phyloP scores from a whole-genome alignment of 2,113 vertebrate genomes.

The Barbus barbus region DNA sequence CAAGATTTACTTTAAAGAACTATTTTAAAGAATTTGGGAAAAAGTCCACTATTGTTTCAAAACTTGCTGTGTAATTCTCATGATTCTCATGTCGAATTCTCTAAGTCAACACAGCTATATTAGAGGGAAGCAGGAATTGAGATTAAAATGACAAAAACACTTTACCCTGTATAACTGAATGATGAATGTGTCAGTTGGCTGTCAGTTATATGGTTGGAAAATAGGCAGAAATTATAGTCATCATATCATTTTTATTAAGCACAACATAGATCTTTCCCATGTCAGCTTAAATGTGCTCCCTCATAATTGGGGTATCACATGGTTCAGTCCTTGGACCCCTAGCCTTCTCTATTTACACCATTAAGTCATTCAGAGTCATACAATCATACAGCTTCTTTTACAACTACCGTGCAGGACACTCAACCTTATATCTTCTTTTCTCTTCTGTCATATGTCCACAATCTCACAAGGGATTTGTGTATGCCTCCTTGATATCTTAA shows the following conservation, averaged over 20 bases:
- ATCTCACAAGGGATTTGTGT: neutral
- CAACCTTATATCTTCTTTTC: neutral
- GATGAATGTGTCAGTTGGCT: neutral
- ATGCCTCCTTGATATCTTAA: neutral
- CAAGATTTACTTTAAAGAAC: neutral
- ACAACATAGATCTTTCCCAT: neutral
- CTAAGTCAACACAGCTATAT: neutral
- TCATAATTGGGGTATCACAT: neutral
- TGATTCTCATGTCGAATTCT: too few relatives aligned
- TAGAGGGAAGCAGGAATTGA: neutral
- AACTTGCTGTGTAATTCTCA: neutral
- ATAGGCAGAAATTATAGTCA: neutral
- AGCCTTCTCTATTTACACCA: neutral
- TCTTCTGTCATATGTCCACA: neutral
- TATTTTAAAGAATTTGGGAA: slow-evolving; percentile 14
- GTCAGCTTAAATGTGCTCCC: neutral
- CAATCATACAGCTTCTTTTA: neutral
- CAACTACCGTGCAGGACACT: neutral
- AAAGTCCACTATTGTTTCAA: neutral
- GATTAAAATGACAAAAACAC: neutral
- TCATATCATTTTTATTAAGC: neutral
- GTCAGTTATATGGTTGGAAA: neutral
- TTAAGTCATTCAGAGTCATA: neutral
- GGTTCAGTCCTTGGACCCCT: neutral
- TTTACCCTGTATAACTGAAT: neutral